A percentile compares a stretch with the other conserved stretches of the same genome.
Evolutionary conservation across 23 tunicate species (phyloP).

Genomic region (Ciona savignyi): DNA sequence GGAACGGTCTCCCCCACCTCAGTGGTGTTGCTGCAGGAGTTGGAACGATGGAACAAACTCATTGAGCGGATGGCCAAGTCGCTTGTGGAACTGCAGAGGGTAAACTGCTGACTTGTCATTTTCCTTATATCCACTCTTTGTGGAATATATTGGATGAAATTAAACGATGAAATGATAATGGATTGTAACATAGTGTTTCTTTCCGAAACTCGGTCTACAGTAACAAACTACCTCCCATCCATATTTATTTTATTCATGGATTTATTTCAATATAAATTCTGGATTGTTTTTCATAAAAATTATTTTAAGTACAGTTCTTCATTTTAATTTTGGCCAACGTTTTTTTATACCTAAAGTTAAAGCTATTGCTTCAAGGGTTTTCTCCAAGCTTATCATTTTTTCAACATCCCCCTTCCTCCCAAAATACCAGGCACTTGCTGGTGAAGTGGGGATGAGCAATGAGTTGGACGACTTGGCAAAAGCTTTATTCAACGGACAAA

Average conservation of each 20-base stretch:
- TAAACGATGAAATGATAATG: too few species aligned
- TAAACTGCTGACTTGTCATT: background rate
- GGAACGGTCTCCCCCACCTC: constrained; percentile 77
- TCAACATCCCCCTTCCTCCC: too few species aligned
- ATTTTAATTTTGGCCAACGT: background rate
- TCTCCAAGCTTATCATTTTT: too few species aligned
- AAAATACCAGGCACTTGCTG: constrained; percentile 61
- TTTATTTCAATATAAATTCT: too few species aligned
- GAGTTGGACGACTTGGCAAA: constrained; percentile 95
- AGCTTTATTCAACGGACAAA: constrained; percentile 95
- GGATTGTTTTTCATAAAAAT: background rate
- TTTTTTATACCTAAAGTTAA: background rate
- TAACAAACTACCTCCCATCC: too few species aligned
- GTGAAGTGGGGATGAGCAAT: constrained; percentile 99
- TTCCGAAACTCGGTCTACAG: too few species aligned
- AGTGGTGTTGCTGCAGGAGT: constrained; percentile 92
- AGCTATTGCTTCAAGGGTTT: background rate
- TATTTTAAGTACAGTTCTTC: background rate
- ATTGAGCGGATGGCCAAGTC: constrained; percentile 86
- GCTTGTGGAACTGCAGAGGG: constrained; percentile 92
- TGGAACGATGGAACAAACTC: constrained; percentile 93
- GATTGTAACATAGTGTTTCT: too few species aligned
- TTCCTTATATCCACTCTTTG: too few species aligned
- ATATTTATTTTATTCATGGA: too few species aligned
- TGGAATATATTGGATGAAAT: background rate